These are phyloP conservation scores for Drosophila azteca DNA, from an alignment of 1,140 invertebrate genomes.

Conservation along the genomic window DNA sequence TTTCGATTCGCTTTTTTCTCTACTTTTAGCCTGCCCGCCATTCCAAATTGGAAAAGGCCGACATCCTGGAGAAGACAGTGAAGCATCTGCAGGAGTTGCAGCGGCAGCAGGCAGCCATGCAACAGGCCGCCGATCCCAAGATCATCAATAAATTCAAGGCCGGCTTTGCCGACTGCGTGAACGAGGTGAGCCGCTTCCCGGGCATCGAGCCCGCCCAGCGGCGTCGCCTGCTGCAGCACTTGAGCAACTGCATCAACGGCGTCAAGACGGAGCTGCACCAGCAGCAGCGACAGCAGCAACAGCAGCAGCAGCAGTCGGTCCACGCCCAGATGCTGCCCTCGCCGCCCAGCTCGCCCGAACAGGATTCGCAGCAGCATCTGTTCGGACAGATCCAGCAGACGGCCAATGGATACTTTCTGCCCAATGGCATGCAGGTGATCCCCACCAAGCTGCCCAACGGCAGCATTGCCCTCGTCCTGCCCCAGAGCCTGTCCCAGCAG, in stretches of 20 bases:
- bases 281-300: conserved; percentile 77
- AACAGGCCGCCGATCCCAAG: conserved; percentile 90
- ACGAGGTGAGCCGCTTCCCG: conserved; percentile 91
- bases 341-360: conserved; percentile 83
- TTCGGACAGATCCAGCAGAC: conserved; percentile 85
- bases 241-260: conserved; percentile 88
- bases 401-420: conserved; percentile 86
- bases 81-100: conserved; percentile 94
- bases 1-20: conserved; percentile 9
- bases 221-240: conserved; percentile 89
- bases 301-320: conserved; percentile 49
- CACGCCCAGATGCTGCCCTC: conserved; percentile 84
- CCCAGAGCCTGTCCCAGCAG: conserved; percentile 84
- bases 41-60: conserved; percentile 98
- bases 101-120: conserved; percentile 89
- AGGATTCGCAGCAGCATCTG: conserved; percentile 81
- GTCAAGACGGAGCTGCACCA: conserved; percentile 83
- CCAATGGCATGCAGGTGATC: conserved; percentile 90
- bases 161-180: conserved; percentile 94
- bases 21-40: conserved; percentile 91
- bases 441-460: conserved; percentile 91
- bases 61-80: conserved; percentile 98
- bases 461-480: conserved; percentile 91
- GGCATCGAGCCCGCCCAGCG: conserved; percentile 89
- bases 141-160: conserved; percentile 93